Base-by-base conservation (phyloP, 2,888 invertebrate genomes). In the Carpatolechia fugitivella region DNA sequence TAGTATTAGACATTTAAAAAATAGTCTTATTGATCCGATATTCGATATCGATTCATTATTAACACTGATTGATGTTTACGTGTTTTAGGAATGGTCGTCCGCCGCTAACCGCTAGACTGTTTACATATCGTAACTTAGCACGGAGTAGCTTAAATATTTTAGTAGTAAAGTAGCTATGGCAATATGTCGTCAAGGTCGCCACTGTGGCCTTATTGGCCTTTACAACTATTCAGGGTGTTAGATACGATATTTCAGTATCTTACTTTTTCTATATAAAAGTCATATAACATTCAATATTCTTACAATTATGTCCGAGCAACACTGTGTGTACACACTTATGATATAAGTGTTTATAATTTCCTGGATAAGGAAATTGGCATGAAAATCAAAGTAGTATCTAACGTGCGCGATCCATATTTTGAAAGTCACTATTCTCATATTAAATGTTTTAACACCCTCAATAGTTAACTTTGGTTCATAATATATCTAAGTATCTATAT, bases 41-140 rank as follows among this genome's bases (percentile, higher is more conserved):
- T 40, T 44, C 8, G 3, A 33, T 30, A 49, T n/a, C 40, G 41
- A 18, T 40, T 4, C 16, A 52, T 41, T 41, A 49, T 35, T 38
- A 20, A 41, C 40, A 16, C 14, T 41, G 31, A 47, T 40, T 52
- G 41, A 41, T 49, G 38, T 44, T 53, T 10, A 54, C 48, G 49
- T 40, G 54, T 41, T 36, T 36, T 35, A 11, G 40, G 31, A 52
- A 14, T 14, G 10, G 24, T 47, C 31, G 14, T n/a, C 31, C 33
- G 47, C 6, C 7, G 20, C 49, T 49, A 54, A 31, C 40, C 11
- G n/a, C n/a, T 31, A 20, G 20, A 31, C 40, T 40, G n/a, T n/a
- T 40, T 40, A 33, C n/a, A n/a, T 33, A 33, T 3, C 8, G 8
- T 24, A 24, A 40, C 3, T 18, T 20, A 18, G 20, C 18, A 16